A percentile compares a stretch with the other conserved stretches of the same genome.
Conservation (phyloP, 2,797 vertebrate genomes). For the Cercopithecus neglectus region DNA sequence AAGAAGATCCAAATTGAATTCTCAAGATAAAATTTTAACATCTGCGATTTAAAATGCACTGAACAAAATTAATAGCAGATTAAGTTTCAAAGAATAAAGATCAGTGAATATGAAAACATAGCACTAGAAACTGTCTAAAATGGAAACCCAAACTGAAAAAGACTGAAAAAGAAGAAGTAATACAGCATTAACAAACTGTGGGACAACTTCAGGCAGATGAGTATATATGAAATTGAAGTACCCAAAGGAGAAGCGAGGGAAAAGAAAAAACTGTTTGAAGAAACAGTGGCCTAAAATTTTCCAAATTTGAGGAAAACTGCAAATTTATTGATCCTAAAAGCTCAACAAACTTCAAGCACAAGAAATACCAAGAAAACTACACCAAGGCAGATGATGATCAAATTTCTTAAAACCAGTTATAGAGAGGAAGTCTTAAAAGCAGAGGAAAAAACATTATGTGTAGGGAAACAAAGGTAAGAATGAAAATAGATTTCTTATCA, state of each 20-base stretch:
- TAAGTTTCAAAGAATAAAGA: neutral
- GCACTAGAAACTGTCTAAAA: neutral
- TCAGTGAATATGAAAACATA: neutral
- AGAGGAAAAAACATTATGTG: neutral
- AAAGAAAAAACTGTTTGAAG: neutral
- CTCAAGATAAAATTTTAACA: neutral
- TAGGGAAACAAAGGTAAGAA: neutral
- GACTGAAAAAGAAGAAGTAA: neutral
- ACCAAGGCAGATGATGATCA: neutral
- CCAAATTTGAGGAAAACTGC: neutral
- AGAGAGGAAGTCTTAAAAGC: neutral
- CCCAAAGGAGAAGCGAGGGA: neutral
- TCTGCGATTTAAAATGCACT: neutral
- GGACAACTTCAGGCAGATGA: neutral
- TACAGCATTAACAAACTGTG: neutral
- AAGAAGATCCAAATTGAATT: neutral
- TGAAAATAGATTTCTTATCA: neutral
- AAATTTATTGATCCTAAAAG: neutral
- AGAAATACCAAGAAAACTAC: neutral
- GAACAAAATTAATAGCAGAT: neutral
- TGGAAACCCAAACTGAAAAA: neutral
- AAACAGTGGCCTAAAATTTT: neutral
- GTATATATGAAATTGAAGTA: neutral
- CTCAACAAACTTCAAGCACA: neutral
- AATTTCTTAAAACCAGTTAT: neutral